Evolutionary conservation across 2,888 invertebrate genomes (phyloP).

Genomic region (Aphodius sticticus): DNA sequence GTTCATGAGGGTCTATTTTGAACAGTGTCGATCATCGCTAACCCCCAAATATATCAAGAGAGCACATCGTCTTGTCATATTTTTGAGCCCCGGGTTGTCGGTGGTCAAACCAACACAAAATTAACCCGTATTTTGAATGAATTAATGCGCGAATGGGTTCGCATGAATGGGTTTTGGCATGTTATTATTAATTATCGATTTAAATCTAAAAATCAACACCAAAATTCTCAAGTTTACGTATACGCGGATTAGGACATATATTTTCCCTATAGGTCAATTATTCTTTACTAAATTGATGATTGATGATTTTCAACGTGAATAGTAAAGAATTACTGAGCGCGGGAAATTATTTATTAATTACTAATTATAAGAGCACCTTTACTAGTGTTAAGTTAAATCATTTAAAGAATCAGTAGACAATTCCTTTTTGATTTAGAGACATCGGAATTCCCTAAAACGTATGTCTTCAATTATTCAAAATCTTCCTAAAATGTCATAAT

Average conservation of each 20-base stretch:
- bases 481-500: slow-evolving; percentile 7
- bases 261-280: background rate
- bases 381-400: background rate
- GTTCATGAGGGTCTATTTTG: background rate
- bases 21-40: background rate
- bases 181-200: background rate
- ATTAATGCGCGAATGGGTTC: background rate
- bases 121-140: background rate
- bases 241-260: background rate
- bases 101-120: background rate
- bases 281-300: background rate
- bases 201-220: background rate
- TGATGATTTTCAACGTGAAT: no score
- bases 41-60: background rate
- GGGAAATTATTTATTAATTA: background rate
- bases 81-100: background rate
- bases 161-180: background rate
- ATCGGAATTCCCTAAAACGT: background rate
- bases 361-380: background rate
- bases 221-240: background rate
- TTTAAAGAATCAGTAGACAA: background rate
- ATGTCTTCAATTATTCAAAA: background rate
- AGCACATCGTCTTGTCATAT: slow-evolving; percentile 9
- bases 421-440: background rate
- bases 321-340: no score